Conservation (phyloP, 2,888 invertebrate genomes). For the Nowickia ferox region DNA sequence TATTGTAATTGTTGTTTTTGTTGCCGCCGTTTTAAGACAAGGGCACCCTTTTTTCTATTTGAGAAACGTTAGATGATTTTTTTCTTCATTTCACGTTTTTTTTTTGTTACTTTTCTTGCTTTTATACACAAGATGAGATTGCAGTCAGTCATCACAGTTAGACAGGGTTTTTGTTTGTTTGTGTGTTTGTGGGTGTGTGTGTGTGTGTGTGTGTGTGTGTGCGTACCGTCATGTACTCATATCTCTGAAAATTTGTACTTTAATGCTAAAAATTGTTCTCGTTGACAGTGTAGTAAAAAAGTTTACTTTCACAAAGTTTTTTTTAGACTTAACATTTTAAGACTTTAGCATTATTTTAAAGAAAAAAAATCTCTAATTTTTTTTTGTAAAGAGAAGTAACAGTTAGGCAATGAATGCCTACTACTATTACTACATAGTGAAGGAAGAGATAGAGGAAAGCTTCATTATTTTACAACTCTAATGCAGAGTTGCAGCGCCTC, state of each 20-base stretch:
- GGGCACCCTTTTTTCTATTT: conserved; percentile 64
- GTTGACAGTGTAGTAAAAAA: conserved; percentile 5
- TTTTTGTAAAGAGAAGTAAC: too few species aligned
- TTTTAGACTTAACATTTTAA: background rate
- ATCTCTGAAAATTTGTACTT: conserved; percentile 15
- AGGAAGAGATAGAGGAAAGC: too few species aligned
- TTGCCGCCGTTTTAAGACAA: conserved; percentile 61
- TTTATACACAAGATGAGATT: conserved; percentile 49
- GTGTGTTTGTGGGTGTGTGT: conserved; percentile 2
- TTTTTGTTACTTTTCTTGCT: conserved; percentile 26
- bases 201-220: background rate
- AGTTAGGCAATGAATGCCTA: too few species aligned
- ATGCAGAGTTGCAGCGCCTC: too few species aligned
- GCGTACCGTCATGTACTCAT: conserved; percentile 18
- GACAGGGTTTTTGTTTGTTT: conserved; percentile 42
- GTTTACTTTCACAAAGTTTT: background rate
- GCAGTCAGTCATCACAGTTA: conserved; percentile 58
- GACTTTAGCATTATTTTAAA: too few species aligned
- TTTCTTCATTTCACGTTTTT: background rate
- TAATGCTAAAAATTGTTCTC: conserved; percentile 39
- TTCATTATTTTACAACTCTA: too few species aligned
- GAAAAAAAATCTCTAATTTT: too few species aligned
- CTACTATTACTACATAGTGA: too few species aligned
- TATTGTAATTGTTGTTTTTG: conserved; percentile 42
- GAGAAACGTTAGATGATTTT: conserved; percentile 15